Evolutionary conservation across 53 echinoderm and acorn worm species (phyloP), one percentile per base, ranked within the genome.

Genomic region (Astropecten irregularis): DNA sequence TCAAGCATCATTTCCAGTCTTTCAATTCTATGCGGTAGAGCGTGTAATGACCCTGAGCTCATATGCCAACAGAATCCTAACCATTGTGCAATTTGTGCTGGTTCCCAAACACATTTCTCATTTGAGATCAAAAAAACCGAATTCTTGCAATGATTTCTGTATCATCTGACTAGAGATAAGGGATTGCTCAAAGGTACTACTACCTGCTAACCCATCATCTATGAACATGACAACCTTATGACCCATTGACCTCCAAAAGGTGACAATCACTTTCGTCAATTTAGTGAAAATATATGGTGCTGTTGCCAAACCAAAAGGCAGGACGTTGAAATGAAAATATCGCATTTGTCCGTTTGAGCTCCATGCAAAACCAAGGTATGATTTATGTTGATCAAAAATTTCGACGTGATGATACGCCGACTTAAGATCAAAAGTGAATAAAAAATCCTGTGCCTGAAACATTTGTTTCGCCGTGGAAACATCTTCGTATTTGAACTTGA

Each of bases 401-500:
- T 89, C 68, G 35, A 89, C 52, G 39, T 89, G 87, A 79, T 79
- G 84, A 66, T 89, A 89, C 1, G 76, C 89, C 3, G 68, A 67
- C 26, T 89, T 89, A 9, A 89, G 34, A 34, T 89, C 77, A 67
- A 89, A 84, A 0, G 69, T 50, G 25, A 74, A 40, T 57, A 89
- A 13, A 57, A 60, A 89, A 27, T 85, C 84, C n/a, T 77, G 68
- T 30, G 58, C 60, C 11, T 79, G 52, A 20, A 90, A 90, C 25
- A 64, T 70, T 26, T 66, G 47, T n/a, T 77, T 25, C 0, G 82
- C 40, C 28, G 54, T 46, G 11, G 72, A 51, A 2, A 56, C 79
- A 49, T 85, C 85, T 16, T 85, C 82, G 36, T 79, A 90, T 27
- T 33, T 58, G 20, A 90, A 62, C 36, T 85, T 90, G 4, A 61